Evolutionary conservation across 2,113 vertebrate species (phyloP).

Genomic region (Fulica atra): DNA sequence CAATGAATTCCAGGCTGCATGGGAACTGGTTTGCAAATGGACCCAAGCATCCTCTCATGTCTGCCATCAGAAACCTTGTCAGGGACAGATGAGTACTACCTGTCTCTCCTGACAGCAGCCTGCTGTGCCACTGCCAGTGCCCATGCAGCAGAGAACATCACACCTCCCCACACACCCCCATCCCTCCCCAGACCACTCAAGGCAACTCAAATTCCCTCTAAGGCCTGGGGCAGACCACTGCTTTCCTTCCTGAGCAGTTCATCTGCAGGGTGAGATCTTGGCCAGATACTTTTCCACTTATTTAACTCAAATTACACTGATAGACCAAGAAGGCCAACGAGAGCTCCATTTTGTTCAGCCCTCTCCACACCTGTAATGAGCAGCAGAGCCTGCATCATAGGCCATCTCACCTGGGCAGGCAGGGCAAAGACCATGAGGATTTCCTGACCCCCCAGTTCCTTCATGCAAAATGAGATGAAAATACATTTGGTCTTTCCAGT

Average conservation of each 20-base stretch:
- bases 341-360: background rate
- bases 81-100: background rate
- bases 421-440: background rate
- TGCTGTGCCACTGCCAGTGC: background rate
- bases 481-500: background rate
- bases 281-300: background rate
- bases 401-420: background rate
- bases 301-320: background rate
- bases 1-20: background rate
- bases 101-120: background rate
- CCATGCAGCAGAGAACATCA: background rate
- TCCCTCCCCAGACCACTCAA: background rate
- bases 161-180: no score
- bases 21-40: background rate
- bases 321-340: background rate
- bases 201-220: background rate
- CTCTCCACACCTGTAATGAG: background rate
- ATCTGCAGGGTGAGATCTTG: background rate
- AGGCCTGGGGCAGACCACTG: rapidly evolving
- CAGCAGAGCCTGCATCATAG: rapidly evolving
- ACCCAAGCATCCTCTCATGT: background rate
- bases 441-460: background rate
- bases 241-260: background rate
- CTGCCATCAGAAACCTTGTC: background rate
- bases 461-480: background rate